A percentile compares a stretch with the other conserved stretches of the same genome.
Evolutionary conservation across 2,888 invertebrate species (phyloP).

Genomic region (Lottia scabra): DNA sequence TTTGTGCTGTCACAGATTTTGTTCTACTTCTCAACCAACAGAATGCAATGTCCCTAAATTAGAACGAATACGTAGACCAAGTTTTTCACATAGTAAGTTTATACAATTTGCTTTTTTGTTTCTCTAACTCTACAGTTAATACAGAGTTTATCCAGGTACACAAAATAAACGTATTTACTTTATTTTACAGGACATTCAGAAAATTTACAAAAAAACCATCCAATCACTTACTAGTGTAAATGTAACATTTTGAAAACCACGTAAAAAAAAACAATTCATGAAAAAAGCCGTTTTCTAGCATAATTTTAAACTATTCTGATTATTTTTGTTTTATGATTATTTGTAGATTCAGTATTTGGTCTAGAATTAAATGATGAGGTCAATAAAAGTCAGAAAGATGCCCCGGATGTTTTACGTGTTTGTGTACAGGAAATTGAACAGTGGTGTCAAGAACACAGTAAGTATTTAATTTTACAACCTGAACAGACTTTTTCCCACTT

Average conservation of each 20-base stretch:
- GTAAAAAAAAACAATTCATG: no score
- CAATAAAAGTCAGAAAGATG: conserved; percentile 72
- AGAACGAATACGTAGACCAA: conserved; percentile 62
- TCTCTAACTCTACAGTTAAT: no score
- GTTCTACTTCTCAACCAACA: conserved; percentile 77
- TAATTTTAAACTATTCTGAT: no score
- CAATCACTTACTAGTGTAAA: no score
- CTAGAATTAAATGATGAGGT: conserved; percentile 77
- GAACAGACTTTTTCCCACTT: no score
- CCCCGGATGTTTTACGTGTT: conserved; percentile 75
- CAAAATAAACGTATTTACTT: no score
- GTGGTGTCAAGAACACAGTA: conserved; percentile 57
- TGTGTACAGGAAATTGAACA: conserved; percentile 77
- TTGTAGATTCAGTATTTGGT: conserved; percentile 73
- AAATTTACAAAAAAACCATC: no score
- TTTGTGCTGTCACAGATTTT: conserved; percentile 79
- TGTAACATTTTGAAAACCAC: no score
- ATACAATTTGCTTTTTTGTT: background rate
- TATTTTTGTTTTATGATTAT: background rate
- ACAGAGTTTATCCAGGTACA: no score
- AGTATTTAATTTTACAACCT: no score
- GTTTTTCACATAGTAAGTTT: conserved; percentile 62
- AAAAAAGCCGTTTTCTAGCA: no score
- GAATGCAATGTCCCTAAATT: conserved; percentile 71
- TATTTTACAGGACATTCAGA: no score